Evolutionary conservation across 2,888 invertebrate genomes (phyloP).

Genomic region (Brassicogethes aeneus): DNA sequence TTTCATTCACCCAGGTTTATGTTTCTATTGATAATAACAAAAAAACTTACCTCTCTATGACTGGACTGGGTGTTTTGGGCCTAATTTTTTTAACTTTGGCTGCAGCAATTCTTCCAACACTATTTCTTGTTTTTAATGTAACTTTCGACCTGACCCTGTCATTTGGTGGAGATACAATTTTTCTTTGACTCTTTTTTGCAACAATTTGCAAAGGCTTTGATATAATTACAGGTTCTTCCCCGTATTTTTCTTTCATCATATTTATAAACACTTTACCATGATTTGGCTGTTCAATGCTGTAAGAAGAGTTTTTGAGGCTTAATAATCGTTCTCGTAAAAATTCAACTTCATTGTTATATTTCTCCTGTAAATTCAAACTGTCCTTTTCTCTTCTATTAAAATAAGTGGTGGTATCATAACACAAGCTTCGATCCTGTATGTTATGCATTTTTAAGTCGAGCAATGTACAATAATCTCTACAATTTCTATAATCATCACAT

Average conservation of each 20-base stretch:
- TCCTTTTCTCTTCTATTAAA: slow-evolving; percentile 31
- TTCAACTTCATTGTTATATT: slow-evolving; percentile 33
- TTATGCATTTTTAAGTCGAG: slow-evolving; percentile 19
- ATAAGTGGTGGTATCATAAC: slow-evolving; percentile 34
- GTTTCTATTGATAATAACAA: no score
- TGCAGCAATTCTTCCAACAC: no score
- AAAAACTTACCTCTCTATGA: no score
- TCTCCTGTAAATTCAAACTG: slow-evolving; percentile 25
- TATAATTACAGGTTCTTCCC: neutral
- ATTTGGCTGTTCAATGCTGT: neutral
- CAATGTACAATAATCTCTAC: slow-evolving; percentile 20
- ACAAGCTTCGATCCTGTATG: slow-evolving; percentile 15
- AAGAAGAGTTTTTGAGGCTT: slow-evolving; percentile 23
- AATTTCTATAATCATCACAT: slow-evolving; percentile 8
- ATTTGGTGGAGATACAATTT: no score
- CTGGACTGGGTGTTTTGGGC: no score
- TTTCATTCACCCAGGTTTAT: no score
- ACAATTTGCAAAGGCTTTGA: no score
- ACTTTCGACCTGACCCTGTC: no score
- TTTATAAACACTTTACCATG: neutral
- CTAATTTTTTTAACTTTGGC: no score
- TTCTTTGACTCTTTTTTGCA: no score
- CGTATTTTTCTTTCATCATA: neutral
- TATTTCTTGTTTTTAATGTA: no score
- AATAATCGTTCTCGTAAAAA: slow-evolving; percentile 30